Conservation (phyloP, 2,797 vertebrate species). For the Catamblyrhynchus diadema region DNA sequence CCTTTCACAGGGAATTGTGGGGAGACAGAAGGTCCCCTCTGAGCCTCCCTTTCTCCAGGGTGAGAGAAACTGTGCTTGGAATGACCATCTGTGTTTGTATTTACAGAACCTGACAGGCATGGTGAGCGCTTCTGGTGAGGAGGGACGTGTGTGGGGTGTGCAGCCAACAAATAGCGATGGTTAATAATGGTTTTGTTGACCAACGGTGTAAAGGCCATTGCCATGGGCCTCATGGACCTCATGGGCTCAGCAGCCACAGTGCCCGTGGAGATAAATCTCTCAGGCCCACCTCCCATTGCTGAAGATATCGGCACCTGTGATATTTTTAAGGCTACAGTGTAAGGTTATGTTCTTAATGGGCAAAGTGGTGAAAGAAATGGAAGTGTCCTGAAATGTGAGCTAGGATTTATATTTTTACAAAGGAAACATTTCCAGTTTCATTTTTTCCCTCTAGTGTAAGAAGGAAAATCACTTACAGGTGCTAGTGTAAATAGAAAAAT, state of each 20-base stretch:
- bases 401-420: neutral
- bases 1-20: neutral
- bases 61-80: neutral
- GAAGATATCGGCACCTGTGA: neutral
- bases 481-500: neutral
- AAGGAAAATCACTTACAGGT: neutral
- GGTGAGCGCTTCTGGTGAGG: neutral
- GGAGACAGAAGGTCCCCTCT: neutral
- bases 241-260: too few species aligned
- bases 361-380: neutral
- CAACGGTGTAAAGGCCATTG: neutral
- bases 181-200: neutral
- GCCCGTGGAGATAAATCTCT: too few species aligned
- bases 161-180: neutral
- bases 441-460: neutral
- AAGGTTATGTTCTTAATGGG: neutral
- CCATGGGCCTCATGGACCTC: neutral
- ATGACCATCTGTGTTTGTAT: neutral
- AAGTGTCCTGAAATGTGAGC: neutral
- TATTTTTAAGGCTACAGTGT: neutral
- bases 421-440: neutral
- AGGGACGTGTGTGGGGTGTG: neutral
- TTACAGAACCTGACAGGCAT: neutral
- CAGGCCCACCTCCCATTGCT: neutral
- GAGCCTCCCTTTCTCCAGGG: too few species aligned